Conservation (phyloP, 2,113 vertebrate species). For the Pipra filicauda region DNA sequence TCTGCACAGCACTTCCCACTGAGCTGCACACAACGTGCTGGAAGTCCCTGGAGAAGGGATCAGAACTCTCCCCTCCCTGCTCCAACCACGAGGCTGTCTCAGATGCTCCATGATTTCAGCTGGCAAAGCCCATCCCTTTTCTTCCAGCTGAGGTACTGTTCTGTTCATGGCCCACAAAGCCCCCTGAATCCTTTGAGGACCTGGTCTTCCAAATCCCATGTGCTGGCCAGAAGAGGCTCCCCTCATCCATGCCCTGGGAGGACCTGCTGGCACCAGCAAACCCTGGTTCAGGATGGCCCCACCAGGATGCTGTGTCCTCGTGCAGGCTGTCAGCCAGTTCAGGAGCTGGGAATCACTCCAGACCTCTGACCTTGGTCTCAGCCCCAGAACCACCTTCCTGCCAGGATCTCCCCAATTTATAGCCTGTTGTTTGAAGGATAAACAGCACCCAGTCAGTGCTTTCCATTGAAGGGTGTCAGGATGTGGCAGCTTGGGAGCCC, state of each 20-base stretch:
- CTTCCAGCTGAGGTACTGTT: neutral
- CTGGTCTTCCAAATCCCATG: neutral
- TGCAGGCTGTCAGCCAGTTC: fast-evolving
- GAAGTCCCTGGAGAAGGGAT: neutral
- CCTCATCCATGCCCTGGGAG: neutral
- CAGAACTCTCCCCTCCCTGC: neutral
- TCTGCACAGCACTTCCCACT: neutral
- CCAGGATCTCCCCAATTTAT: neutral
- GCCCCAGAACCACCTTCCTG: neutral
- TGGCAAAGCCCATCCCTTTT: neutral
- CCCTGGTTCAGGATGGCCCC: fast-evolving
- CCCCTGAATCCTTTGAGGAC: neutral
- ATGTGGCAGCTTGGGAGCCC: neutral
- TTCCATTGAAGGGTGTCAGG: neutral
- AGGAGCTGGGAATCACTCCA: neutral
- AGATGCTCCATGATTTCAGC: neutral
- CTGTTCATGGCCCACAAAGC: neutral
- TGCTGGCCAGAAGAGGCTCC: neutral
- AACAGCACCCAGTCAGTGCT: neutral
- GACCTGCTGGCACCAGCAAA: neutral
- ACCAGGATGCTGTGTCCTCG: neutral
- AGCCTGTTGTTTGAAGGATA: neutral
- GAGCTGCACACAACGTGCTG: neutral
- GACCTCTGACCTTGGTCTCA: neutral
- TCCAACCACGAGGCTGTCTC: neutral